Percentiles rank a stretch among this genome's conserved stretches.
These are phyloP conservation scores for Lymantria dispar DNA, from an alignment of 2,888 invertebrate species.

Conservation along the genomic window DNA sequence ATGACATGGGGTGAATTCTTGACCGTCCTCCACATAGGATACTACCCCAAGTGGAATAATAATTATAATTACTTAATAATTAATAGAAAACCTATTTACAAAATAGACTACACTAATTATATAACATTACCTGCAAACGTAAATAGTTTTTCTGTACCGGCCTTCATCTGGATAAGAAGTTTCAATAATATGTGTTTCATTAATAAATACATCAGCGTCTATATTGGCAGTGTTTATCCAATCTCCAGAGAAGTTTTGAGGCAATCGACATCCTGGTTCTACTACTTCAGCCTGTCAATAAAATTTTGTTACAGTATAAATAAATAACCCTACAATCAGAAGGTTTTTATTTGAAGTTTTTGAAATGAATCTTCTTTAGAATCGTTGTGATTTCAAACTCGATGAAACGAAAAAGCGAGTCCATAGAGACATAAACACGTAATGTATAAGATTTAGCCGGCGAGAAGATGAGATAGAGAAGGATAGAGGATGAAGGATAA, in stretches of 20 bases:
- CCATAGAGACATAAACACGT: no score
- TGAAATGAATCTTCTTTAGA: no score
- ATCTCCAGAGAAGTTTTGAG: slow-evolving; percentile 95
- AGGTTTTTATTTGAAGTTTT: no score
- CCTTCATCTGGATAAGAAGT: slow-evolving; percentile 97
- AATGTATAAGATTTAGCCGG: no score
- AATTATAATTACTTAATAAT: neutral
- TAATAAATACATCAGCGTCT: slow-evolving; percentile 96
- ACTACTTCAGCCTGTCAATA: slow-evolving; percentile 89
- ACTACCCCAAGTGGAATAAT: neutral
- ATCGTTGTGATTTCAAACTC: no score
- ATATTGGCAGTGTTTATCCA: slow-evolving; percentile 99
- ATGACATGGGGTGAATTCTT: no score
- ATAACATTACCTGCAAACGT: slow-evolving; percentile 87
- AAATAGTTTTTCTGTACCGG: slow-evolving; percentile 93
- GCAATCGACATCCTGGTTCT: slow-evolving; percentile 94
- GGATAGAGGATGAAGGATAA: no score
- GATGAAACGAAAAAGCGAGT: no score
- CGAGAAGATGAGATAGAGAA: no score
- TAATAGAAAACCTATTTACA: neutral
- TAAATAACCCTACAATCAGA: no score
- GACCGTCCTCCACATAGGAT: no score
- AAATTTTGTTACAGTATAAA: neutral
- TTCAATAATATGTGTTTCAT: slow-evolving; percentile 98
- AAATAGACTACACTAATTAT: neutral